A percentile compares a stretch with the other conserved stretches of the same genome.
Conservation (phyloP, 2,888 invertebrate species). For the Galeruca laticollis region DNA sequence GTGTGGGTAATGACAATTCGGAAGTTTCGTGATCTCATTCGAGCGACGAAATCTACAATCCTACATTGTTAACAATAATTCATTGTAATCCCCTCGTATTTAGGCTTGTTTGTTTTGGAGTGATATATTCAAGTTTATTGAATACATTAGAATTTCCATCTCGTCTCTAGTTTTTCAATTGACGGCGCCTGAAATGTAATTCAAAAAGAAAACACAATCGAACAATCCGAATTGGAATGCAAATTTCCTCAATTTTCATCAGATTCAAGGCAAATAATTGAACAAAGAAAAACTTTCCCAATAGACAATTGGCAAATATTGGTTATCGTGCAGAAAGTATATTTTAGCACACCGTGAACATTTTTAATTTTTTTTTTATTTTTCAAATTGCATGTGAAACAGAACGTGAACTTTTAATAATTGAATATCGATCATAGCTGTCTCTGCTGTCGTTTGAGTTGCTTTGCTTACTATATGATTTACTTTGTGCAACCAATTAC, state of each 20-base stretch:
- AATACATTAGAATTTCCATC: slow-evolving; percentile 7
- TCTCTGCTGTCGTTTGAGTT: slow-evolving; percentile 47
- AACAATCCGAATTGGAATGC: slow-evolving; percentile 37
- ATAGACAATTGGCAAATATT: slow-evolving; percentile 53
- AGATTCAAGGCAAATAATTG: slow-evolving; percentile 44
- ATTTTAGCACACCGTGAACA: slow-evolving; percentile 45
- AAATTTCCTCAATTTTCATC: slow-evolving; percentile 43
- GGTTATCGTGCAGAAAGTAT: slow-evolving; percentile 45
- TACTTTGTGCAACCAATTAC: slow-evolving; percentile 62
- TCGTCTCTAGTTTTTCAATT: slow-evolving; percentile 18
- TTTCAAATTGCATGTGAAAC: slow-evolving; percentile 50
- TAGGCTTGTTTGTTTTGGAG: neutral
- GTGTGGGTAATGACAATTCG: too few relatives aligned
- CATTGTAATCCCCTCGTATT: neutral
- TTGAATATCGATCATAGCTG: slow-evolving; percentile 55
- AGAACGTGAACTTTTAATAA: slow-evolving; percentile 58
- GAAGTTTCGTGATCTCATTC: neutral
- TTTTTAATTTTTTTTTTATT: slow-evolving; percentile 45
- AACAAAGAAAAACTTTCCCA: slow-evolving; percentile 44
- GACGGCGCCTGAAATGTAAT: slow-evolving; percentile 19
- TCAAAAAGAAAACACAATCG: slow-evolving; percentile 30
- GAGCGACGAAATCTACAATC: too few relatives aligned
- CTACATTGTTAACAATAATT: neutral
- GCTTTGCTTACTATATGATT: slow-evolving; percentile 59
- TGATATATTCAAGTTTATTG: slow-evolving; percentile 3